These are phyloP conservation scores for Rhabdophis nuchalis DNA, from an alignment of 2,797 vertebrate species.

Conservation along the genomic window DNA sequence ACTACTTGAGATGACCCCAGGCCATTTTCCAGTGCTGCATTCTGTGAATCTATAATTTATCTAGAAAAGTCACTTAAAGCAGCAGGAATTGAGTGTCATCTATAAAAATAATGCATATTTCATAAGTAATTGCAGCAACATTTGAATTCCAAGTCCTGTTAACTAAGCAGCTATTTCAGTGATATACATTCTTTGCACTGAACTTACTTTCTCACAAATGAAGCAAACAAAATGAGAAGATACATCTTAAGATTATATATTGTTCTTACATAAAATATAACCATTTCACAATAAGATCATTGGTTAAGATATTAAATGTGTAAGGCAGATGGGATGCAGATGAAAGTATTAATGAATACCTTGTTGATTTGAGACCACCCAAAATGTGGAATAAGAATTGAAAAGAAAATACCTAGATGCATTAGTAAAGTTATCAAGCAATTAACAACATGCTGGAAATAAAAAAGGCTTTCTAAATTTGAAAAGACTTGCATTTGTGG, in stretches of 20 bases:
- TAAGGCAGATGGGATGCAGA: slow-evolving; percentile 64
- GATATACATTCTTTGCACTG: slow-evolving; percentile 58
- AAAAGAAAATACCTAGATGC: neutral
- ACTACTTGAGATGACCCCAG: neutral
- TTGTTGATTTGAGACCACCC: slow-evolving; percentile 63
- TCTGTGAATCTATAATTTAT: neutral
- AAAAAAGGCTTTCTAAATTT: neutral
- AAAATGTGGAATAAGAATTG: slow-evolving; percentile 47
- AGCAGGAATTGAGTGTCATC: slow-evolving; percentile 32
- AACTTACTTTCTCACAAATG: slow-evolving; percentile 65
- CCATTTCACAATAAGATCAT: slow-evolving; percentile 35
- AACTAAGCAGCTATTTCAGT: slow-evolving; percentile 58
- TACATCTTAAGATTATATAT: slow-evolving; percentile 48
- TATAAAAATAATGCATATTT: slow-evolving; percentile 41
- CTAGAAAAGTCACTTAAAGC: slow-evolving; percentile 18
- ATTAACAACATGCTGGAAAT: neutral
- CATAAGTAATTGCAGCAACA: slow-evolving; percentile 39
- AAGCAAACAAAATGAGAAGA: slow-evolving; percentile 20
- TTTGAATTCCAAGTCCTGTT: slow-evolving; percentile 43
- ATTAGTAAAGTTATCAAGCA: slow-evolving; percentile 8
- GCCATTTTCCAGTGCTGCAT: neutral
- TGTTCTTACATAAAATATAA: slow-evolving; percentile 55
- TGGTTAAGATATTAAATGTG: slow-evolving; percentile 58
- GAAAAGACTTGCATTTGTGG: neutral
- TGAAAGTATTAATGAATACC: slow-evolving; percentile 54